Evolutionary conservation across 1,140 invertebrate genomes (phyloP).

Genomic region (Drosophila leontia): DNA sequence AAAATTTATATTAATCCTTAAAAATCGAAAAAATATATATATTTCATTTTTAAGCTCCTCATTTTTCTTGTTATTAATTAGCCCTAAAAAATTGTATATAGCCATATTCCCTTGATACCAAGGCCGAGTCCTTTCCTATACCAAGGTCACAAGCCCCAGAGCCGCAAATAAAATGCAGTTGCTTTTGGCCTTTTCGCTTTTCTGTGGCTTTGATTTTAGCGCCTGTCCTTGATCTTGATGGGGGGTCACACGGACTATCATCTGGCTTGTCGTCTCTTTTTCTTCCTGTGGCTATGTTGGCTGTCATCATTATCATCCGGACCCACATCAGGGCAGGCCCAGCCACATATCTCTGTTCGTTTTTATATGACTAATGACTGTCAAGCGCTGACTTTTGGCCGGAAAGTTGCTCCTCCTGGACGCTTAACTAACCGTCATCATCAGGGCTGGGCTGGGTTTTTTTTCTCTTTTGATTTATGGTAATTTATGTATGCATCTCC

Average conservation of each 20-base stretch:
- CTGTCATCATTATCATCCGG: conserved; percentile 66
- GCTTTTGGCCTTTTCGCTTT: conserved; percentile 18
- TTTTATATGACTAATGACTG: conserved; percentile 77
- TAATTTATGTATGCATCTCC: conserved; percentile 45
- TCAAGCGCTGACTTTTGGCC: conserved; percentile 65
- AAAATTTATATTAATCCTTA: no score
- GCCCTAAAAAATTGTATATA: no score
- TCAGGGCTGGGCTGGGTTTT: background rate
- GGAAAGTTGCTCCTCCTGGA: conserved; percentile 33
- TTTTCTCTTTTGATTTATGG: conserved; percentile 50
- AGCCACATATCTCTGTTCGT: conserved; percentile 42
- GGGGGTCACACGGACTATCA: conserved; percentile 30
- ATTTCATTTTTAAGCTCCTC: no score
- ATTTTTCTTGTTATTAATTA: background rate
- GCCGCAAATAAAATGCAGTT: conserved; percentile 38
- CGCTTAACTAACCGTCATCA: conserved; percentile 29
- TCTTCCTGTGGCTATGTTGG: conserved; percentile 34
- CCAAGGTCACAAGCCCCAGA: conserved; percentile 12
- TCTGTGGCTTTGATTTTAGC: conserved; percentile 40
- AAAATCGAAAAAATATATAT: background rate
- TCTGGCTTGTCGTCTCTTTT: conserved; percentile 24
- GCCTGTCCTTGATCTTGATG: conserved; percentile 55
- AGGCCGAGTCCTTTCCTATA: conserved; percentile 3
- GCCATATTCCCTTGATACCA: background rate
- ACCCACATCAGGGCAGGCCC: conserved; percentile 52